Evolutionary conservation across 1,140 invertebrate genomes (phyloP).

Genomic region (Teleogryllus occipitalis): DNA sequence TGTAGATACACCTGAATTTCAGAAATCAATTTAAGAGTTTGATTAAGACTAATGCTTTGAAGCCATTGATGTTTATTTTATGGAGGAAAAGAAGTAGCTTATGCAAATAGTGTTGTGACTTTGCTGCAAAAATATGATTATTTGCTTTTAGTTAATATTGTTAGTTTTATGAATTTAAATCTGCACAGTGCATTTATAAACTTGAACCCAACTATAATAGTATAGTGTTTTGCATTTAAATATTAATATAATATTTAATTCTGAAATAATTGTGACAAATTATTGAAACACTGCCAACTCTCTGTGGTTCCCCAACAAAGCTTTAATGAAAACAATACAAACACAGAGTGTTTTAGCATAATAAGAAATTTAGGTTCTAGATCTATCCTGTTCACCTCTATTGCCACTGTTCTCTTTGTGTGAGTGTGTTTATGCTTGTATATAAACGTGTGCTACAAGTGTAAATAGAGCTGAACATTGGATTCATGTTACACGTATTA

Average conservation of each 20-base stretch:
- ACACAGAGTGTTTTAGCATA: slow-evolving; percentile 18
- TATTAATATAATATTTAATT: not conserved
- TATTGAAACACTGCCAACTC: slow-evolving; percentile 17
- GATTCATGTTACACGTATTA: not conserved
- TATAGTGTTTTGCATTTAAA: not conserved
- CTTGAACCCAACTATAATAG: not conserved
- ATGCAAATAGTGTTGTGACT: too few species aligned
- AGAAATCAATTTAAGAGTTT: too few species aligned
- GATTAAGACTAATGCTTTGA: too few species aligned
- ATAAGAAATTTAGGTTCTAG: slow-evolving; percentile 11
- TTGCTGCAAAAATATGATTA: too few species aligned
- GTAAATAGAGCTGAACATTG: slow-evolving; percentile 6
- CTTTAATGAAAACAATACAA: slow-evolving; percentile 20
- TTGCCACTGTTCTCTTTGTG: slow-evolving; percentile 6
- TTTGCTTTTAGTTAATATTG: not conserved
- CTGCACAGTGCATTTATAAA: not conserved
- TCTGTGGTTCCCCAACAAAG: slow-evolving; percentile 17
- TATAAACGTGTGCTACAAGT: not conserved
- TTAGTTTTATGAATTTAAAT: not conserved
- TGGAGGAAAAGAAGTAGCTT: too few species aligned
- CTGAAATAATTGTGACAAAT: not conserved
- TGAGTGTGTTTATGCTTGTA: slow-evolving; percentile 8
- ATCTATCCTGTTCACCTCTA: slow-evolving; percentile 10
- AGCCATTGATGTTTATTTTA: too few species aligned
- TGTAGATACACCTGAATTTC: too few species aligned